Percentiles rank a stretch among this genome's conserved stretches.
These are phyloP conservation scores for Limosa lapponica DNA, from an alignment of 2,797 vertebrate genomes.

Conservation along the genomic window DNA sequence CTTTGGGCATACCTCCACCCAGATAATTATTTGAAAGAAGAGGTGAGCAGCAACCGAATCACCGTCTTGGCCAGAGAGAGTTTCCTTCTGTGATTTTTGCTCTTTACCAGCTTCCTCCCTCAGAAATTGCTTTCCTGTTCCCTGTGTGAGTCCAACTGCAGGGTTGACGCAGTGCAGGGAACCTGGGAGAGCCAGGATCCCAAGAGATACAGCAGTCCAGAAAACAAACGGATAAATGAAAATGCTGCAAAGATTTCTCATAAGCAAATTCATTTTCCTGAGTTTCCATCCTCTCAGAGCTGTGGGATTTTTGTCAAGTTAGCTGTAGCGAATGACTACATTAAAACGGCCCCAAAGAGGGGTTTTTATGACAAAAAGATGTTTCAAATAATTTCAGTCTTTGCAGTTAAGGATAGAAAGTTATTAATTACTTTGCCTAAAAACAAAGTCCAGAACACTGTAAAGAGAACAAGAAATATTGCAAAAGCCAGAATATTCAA, in stretches of 20 bases:
- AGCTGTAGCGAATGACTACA: background rate
- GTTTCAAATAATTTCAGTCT: background rate
- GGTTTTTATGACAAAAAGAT: background rate
- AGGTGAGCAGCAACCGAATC: background rate
- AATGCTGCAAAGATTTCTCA: background rate
- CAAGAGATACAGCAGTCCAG: background rate
- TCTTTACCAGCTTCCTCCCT: background rate
- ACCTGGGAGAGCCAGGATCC: background rate
- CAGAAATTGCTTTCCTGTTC: background rate
- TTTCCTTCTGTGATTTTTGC: background rate
- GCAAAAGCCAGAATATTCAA: background rate
- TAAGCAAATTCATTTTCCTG: background rate
- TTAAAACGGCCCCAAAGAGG: background rate
- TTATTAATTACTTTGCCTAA: background rate
- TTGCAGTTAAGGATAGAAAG: background rate
- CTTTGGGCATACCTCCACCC: background rate
- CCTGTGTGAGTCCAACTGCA: background rate
- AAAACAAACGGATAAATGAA: background rate
- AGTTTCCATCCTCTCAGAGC: background rate
- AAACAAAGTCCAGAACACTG: background rate
- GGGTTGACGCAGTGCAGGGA: background rate
- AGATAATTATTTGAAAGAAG: background rate
- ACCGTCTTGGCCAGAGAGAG: background rate
- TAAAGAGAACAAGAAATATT: background rate
- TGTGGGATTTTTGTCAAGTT: background rate